Evolutionary conservation across 2,888 invertebrate genomes (phyloP), one percentile per base, ranked within the genome.

Genomic region (Brachypterus glaber): DNA sequence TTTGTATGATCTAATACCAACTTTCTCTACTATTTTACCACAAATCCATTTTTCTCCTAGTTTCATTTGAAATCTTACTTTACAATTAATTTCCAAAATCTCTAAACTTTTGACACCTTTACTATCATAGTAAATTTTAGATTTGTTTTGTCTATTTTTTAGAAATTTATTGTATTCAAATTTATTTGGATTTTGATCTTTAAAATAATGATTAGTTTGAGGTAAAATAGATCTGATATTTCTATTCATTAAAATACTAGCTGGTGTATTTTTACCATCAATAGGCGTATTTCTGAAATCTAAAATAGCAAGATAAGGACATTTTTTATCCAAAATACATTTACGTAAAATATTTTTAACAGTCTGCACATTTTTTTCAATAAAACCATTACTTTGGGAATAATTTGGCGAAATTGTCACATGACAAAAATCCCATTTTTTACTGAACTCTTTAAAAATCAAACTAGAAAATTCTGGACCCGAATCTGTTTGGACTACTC

Each of bases 381-480:
- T n/a, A n/a, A n/a, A n/a, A n/a, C n/a, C n/a, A n/a, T n/a, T n/a
- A n/a, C n/a, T n/a, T n/a, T n/a, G n/a, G n/a, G n/a, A n/a, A n/a
- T n/a, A n/a, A n/a, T n/a, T n/a, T n/a, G n/a, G n/a, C n/a, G n/a
- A n/a, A n/a, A n/a, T n/a, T n/a, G n/a, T n/a, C n/a, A n/a, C n/a
- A n/a, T n/a, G n/a, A n/a, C n/a, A n/a, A 46, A 43, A 43, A 43
- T 41, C 13, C 13, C 41, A 30, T 35, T 14, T 32, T 39, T 39
- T 38, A 41, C 33, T 32, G 41, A 35, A 35, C 41, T 24, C 35
- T 32, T 43, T 46, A 41, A 41, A 39, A 43, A 43, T n/a, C n/a
- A n/a, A n/a, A n/a, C n/a, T n/a, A n/a, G n/a, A n/a, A 33, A 31
- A 43, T 33, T 47, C 43, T 14, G 45, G 44, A 7, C 47, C 47